Evolutionary conservation across 2,888 invertebrate genomes (phyloP).

Genomic region (Campoplex nolae): DNA sequence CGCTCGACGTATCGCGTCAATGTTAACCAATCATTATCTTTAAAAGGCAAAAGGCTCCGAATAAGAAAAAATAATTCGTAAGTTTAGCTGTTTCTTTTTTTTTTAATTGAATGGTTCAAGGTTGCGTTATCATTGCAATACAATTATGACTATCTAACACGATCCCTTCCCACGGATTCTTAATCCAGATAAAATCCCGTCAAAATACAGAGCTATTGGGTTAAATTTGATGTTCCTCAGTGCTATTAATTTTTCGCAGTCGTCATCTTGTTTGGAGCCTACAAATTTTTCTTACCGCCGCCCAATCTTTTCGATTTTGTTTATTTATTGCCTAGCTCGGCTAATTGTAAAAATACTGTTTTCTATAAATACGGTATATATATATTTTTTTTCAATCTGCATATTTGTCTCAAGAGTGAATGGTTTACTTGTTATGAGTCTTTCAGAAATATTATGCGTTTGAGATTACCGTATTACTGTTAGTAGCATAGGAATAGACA

Average conservation of each 20-base stretch:
- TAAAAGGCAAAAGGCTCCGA: slow-evolving; percentile 69
- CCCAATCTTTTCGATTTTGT: background rate
- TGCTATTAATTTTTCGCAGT: background rate
- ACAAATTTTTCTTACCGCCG: background rate
- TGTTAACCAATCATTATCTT: slow-evolving; percentile 49
- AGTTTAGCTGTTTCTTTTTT: slow-evolving; percentile 18
- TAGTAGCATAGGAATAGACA: slow-evolving; percentile 1
- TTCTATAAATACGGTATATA: slow-evolving; percentile 13
- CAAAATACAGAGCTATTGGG: background rate
- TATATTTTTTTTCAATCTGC: background rate
- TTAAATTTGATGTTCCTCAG: slow-evolving; percentile 8
- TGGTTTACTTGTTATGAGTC: background rate
- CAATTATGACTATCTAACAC: background rate
- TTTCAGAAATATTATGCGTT: slow-evolving; percentile 6
- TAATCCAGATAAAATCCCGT: background rate
- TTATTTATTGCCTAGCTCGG: slow-evolving; percentile 1
- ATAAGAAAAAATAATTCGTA: slow-evolving; percentile 29
- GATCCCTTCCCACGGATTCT: background rate
- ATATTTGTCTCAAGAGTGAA: background rate
- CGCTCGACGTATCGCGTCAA: slow-evolving; percentile 14
- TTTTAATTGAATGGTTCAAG: background rate
- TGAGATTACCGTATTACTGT: background rate
- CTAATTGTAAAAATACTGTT: slow-evolving; percentile 27
- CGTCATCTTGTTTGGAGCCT: background rate
- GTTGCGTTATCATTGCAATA: slow-evolving; percentile 13